phyloP scores from a whole-genome alignment of 2,113 vertebrate genomes.

The Daphoenositta chrysoptera region DNA sequence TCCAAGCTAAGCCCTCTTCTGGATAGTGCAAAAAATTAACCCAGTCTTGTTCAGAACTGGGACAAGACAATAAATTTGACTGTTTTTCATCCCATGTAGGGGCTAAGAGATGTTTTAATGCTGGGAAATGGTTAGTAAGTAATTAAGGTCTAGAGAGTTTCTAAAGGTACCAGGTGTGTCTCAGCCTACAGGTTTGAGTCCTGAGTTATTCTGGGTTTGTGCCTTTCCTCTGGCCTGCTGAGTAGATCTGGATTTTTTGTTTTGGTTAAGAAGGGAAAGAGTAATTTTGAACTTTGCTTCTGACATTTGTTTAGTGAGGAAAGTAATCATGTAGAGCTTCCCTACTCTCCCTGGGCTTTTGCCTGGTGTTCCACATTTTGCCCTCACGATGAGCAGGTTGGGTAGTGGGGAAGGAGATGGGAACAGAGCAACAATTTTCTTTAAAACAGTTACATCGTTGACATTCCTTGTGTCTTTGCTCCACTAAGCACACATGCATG shows the following conservation, averaged over 20 bases:
- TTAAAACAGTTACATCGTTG: not conserved
- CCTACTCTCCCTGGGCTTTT: not conserved
- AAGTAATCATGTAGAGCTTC: not conserved
- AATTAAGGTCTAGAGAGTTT: not conserved
- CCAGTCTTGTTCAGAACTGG: not conserved
- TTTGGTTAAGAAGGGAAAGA: not conserved
- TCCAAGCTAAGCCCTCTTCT: not conserved
- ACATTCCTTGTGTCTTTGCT: not conserved
- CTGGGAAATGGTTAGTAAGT: not conserved
- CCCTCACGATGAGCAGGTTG: accelerated
- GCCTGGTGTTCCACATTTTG: not conserved
- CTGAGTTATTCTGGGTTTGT: not conserved
- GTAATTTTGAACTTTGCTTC: not conserved
- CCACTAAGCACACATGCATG: accelerated
- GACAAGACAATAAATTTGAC: not conserved
- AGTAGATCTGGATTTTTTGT: not conserved
- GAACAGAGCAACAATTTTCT: not conserved
- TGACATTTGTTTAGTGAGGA: not conserved
- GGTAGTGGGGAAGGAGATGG: not conserved
- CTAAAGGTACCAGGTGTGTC: not conserved
- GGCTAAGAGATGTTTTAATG: not conserved
- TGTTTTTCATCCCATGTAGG: not conserved
- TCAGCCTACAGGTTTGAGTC: not conserved
- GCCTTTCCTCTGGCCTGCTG: not conserved
- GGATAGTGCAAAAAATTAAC: not conserved